These are phyloP conservation scores for Tenthredo amoena DNA, from an alignment of 2,888 invertebrate genomes.

Conservation along the genomic window DNA sequence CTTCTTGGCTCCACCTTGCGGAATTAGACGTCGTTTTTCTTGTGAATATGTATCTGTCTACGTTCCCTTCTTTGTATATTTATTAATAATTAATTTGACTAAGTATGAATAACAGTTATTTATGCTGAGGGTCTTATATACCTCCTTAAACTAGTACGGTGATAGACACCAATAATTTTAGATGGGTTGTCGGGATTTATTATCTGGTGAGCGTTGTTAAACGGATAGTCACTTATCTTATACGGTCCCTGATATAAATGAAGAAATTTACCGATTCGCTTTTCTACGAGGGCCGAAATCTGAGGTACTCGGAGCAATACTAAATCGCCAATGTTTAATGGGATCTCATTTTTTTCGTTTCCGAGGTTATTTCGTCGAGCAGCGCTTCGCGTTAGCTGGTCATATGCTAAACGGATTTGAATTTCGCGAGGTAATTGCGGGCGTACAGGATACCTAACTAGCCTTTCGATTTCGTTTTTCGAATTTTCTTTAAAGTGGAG, in stretches of 20 bases:
- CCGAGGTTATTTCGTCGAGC: too few species aligned
- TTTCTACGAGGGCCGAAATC: not conserved
- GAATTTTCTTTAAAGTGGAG: conserved; percentile 10
- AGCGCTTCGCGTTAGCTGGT: not conserved
- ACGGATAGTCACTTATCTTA: not conserved
- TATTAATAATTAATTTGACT: not conserved
- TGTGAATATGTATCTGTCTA: too few species aligned
- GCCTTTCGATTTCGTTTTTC: not conserved
- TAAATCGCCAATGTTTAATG: not conserved
- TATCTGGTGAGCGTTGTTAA: not conserved
- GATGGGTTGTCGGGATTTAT: too few species aligned
- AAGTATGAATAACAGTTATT: not conserved
- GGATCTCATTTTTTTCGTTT: not conserved
- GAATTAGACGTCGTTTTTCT: too few species aligned
- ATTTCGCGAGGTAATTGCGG: not conserved
- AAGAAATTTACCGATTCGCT: not conserved
- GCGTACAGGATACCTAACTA: not conserved
- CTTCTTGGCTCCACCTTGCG: too few species aligned
- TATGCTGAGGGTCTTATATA: not conserved
- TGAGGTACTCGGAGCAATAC: not conserved
- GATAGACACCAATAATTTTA: not conserved
- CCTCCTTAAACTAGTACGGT: not conserved
- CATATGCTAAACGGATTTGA: not conserved
- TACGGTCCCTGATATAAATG: conserved; percentile 25
- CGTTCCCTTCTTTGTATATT: too few species aligned